A percentile compares a stretch with the other conserved stretches of the same genome.
These are phyloP conservation scores for Propithecus perrieri DNA, from an alignment of 2,797 vertebrate species.

Conservation along the genomic window DNA sequence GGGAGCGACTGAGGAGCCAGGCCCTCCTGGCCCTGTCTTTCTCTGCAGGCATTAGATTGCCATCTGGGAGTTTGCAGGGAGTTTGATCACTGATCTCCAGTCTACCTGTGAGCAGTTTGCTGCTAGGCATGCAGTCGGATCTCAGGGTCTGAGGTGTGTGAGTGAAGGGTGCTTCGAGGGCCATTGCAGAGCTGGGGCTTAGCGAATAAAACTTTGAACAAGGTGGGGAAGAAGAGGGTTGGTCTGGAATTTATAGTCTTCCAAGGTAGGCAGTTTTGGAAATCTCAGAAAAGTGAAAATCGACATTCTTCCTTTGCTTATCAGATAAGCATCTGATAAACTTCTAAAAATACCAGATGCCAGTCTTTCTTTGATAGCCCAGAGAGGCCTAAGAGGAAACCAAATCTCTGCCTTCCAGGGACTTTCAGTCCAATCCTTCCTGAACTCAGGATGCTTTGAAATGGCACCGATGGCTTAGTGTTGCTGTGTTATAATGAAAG, in stretches of 20 bases:
- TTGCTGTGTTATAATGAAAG: neutral
- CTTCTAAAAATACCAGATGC: neutral
- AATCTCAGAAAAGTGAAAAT: constrained; percentile 1
- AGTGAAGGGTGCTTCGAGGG: too few species aligned
- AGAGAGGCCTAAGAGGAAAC: neutral
- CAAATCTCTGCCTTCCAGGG: neutral
- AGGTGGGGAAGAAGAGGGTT: neutral
- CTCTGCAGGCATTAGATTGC: neutral
- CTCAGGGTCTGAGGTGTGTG: neutral
- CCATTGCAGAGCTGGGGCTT: neutral
- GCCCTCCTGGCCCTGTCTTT: neutral
- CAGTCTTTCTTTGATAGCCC: neutral
- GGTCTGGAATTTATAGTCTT: neutral
- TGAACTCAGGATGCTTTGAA: neutral
- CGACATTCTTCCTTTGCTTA: neutral
- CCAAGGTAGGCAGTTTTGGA: constrained; percentile 12
- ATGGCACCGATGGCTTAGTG: neutral
- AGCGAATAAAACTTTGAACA: neutral
- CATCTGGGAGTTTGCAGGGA: neutral
- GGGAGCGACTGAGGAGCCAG: neutral
- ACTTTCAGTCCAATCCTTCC: neutral
- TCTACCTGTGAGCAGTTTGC: neutral
- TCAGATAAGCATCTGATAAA: neutral
- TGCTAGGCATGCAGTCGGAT: rapidly evolving
- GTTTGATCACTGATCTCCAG: neutral